Conservation (phyloP, 2,113 vertebrate genomes). For the Corvus cornix region DNA sequence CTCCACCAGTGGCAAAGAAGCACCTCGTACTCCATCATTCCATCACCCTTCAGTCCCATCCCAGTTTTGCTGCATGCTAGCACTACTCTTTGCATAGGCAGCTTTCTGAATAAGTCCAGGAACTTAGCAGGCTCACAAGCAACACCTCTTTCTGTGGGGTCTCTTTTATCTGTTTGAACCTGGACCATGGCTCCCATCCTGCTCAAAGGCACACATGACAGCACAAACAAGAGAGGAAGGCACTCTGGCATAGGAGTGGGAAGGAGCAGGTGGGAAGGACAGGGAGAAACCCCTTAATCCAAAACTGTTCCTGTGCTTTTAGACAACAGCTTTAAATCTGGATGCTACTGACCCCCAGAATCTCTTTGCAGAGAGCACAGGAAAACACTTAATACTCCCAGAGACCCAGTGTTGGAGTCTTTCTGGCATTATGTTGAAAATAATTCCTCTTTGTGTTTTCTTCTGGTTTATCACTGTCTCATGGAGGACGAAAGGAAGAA, state of each 20-base stretch:
- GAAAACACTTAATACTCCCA: neutral
- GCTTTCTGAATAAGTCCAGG: neutral
- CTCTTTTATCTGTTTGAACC: neutral
- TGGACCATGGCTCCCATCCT: neutral
- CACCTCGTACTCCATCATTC: neutral
- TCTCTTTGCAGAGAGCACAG: neutral
- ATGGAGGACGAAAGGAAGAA: neutral
- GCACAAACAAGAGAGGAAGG: neutral
- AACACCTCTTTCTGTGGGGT: neutral
- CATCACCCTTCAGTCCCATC: neutral
- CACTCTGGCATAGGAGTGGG: neutral
- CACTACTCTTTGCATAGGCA: rapidly evolving
- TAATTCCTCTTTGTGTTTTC: neutral
- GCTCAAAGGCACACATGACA: neutral
- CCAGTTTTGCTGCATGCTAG: neutral
- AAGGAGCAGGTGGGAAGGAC: neutral
- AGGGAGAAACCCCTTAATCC: neutral
- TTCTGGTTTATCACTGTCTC: neutral
- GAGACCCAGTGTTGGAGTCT: neutral
- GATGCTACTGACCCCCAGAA: neutral
- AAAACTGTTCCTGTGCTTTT: neutral
- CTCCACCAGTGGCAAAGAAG: neutral
- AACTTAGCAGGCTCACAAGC: neutral
- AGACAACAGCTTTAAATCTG: neutral
- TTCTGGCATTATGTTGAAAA: neutral